Evolutionary conservation across 2,797 vertebrate species (phyloP).

Genomic region (Okamejei kenojei): DNA sequence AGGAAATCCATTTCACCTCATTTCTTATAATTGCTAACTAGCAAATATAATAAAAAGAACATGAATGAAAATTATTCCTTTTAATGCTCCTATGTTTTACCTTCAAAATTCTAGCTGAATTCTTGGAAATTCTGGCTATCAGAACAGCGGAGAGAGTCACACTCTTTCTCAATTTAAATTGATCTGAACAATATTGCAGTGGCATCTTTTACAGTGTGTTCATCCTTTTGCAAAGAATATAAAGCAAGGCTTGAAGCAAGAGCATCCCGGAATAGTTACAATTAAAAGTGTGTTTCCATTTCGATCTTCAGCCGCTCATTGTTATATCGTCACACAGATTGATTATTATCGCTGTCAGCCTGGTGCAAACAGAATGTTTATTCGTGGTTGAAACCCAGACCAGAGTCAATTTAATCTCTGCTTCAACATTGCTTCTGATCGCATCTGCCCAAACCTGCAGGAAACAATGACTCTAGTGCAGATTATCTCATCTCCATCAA

Average conservation of each 20-base stretch:
- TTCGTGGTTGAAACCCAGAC: neutral
- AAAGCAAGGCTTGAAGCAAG: neutral
- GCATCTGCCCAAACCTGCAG: neutral
- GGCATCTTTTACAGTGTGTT: neutral
- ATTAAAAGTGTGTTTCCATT: neutral
- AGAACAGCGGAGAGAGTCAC: neutral
- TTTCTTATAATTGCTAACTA: no score
- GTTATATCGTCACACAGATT: neutral
- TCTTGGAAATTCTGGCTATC: neutral
- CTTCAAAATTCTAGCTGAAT: neutral
- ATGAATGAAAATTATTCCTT: neutral
- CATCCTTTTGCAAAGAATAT: no score
- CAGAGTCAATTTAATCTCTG: neutral
- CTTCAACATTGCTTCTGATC: neutral
- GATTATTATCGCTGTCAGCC: conserved; percentile 1
- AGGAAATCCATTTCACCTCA: no score
- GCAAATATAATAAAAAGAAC: neutral
- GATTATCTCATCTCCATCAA: neutral
- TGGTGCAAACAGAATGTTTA: neutral
- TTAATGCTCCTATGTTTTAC: neutral
- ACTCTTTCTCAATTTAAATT: neutral
- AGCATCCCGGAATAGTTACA: neutral
- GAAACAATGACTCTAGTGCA: neutral
- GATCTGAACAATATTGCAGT: neutral
- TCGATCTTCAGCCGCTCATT: neutral